Evolutionary conservation across 2,113 vertebrate genomes (phyloP).

Genomic region (Spea bombifrons): DNA sequence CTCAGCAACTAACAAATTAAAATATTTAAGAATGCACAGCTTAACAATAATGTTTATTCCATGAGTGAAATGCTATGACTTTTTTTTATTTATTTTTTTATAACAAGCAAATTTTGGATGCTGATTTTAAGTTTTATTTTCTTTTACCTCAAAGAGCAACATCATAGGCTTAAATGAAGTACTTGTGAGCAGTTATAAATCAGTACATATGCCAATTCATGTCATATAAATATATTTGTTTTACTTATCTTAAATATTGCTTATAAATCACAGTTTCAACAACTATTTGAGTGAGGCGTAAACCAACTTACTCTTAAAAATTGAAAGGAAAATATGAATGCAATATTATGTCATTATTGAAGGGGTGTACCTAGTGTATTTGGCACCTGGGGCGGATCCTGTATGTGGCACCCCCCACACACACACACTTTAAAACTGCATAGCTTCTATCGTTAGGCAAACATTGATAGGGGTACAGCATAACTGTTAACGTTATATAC

Average conservation of each 20-base stretch:
- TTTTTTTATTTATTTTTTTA: conserved; percentile 6
- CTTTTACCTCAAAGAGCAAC: background rate
- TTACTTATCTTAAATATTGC: background rate
- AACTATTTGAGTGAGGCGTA: no score
- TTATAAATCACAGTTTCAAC: background rate
- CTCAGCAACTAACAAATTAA: conserved; percentile 24
- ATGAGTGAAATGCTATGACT: background rate
- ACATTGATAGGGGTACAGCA: no score
- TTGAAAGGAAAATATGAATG: no score
- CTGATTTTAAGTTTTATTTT: background rate
- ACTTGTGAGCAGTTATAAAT: background rate
- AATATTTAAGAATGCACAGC: background rate
- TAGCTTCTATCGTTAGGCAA: no score
- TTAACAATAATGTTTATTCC: conserved; percentile 4
- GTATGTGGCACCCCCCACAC: no score
- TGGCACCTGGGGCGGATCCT: no score
- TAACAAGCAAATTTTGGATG: background rate
- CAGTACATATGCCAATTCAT: background rate
- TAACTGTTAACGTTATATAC: no score
- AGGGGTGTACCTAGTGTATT: no score
- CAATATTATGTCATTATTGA: no score
- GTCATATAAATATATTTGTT: background rate
- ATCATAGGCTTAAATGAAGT: background rate
- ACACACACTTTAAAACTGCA: no score
- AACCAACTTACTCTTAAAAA: no score